Percentiles rank a stretch among this genome's conserved stretches.
Evolutionary conservation across 2,888 invertebrate genomes (phyloP).

Genomic region (Myopa testacea): DNA sequence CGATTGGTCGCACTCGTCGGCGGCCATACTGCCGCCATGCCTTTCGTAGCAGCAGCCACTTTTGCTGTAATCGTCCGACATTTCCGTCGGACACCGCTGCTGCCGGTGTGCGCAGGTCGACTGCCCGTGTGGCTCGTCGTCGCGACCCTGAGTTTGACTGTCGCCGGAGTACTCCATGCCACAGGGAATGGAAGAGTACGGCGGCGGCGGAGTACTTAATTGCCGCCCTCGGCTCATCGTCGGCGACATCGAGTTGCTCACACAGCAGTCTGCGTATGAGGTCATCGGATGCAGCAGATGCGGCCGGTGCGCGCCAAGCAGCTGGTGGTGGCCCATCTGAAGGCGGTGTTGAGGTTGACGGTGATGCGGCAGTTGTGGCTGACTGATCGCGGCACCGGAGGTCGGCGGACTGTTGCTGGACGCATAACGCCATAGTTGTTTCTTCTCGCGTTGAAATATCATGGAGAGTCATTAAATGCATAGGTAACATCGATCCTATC

Average conservation of each 20-base stretch:
- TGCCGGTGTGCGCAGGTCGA: slow-evolving; percentile 21
- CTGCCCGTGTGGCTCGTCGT: slow-evolving; percentile 34
- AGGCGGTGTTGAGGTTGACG: slow-evolving; percentile 63
- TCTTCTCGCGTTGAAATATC: slow-evolving; percentile 68
- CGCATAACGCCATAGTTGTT: slow-evolving; percentile 69
- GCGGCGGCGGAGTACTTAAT: slow-evolving; percentile 51
- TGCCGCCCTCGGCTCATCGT: slow-evolving; percentile 45
- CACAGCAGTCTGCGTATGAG: slow-evolving; percentile 38
- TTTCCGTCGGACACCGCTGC: slow-evolving; percentile 21
- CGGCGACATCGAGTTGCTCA: slow-evolving; percentile 42
- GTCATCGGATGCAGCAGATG: slow-evolving; percentile 20
- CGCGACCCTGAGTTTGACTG: slow-evolving; percentile 30
- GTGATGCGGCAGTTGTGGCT: slow-evolving; percentile 64
- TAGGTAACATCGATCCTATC: slow-evolving; percentile 69
- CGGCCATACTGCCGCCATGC: slow-evolving; percentile 58
- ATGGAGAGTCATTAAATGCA: slow-evolving; percentile 69
- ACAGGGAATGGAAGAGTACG: slow-evolving; percentile 44
- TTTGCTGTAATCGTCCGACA: slow-evolving; percentile 52
- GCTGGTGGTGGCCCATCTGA: slow-evolving; percentile 45
- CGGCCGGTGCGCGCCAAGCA: slow-evolving; percentile 18
- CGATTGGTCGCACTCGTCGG: slow-evolving; percentile 53
- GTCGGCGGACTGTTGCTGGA: slow-evolving; percentile 61
- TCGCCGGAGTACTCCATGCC: slow-evolving; percentile 39
- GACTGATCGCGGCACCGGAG: slow-evolving; percentile 57
- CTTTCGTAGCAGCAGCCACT: slow-evolving; percentile 61